Conservation (phyloP, 2,113 vertebrate species). For the Cacatua alba region DNA sequence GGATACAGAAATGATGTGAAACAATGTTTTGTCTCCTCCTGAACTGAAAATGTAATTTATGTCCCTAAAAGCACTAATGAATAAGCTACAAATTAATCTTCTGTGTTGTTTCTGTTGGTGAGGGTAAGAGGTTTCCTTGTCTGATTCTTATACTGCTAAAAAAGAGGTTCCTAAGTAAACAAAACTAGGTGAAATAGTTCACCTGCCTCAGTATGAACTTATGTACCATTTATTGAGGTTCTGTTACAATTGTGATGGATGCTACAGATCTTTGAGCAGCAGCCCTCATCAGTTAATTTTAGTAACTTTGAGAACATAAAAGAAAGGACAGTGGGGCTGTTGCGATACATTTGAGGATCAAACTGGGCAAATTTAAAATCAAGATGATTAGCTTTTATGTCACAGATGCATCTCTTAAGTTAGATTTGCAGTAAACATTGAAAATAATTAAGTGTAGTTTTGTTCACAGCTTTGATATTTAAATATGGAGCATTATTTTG, state of each 20-base stretch:
- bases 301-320: background rate
- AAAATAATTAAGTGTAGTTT: background rate
- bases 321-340: background rate
- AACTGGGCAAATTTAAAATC: background rate
- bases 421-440: background rate
- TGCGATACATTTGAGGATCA: background rate
- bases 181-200: slow-evolving; percentile 22
- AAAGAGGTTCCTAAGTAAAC: slow-evolving; percentile 4
- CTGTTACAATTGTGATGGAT: background rate
- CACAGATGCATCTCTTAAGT: background rate
- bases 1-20: background rate
- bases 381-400: background rate
- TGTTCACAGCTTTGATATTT: background rate
- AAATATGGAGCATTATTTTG: background rate
- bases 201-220: background rate
- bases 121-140: background rate
- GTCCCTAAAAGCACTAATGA: background rate
- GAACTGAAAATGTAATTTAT: slow-evolving; percentile 5
- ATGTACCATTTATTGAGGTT: background rate
- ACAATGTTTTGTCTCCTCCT: background rate
- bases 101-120: background rate
- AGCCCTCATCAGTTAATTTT: background rate
- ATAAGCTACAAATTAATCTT: background rate
- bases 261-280: background rate
- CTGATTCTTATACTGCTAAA: background rate